Evolutionary conservation across 2,888 invertebrate genomes (phyloP).

Genomic region (Synanthedon formicaeformis): DNA sequence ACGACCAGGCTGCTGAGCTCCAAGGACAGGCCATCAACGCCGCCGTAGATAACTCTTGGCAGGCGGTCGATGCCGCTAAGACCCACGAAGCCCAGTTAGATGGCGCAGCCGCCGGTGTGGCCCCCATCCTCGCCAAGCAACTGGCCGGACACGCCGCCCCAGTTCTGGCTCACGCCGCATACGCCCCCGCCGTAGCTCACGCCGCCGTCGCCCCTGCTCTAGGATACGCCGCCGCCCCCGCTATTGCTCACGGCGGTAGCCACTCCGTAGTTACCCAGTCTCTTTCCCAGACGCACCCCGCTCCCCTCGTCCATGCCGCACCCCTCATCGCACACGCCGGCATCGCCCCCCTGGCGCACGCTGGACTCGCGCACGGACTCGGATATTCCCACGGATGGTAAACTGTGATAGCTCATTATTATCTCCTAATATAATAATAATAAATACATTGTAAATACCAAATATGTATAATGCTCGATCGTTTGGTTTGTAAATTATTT

Average conservation of each 20-base stretch:
- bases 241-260: constrained; percentile 19
- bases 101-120: constrained; percentile 59
- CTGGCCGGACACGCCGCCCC: constrained; percentile 34
- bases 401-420: constrained; percentile 44
- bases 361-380: constrained; percentile 11
- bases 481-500: constrained; percentile 55
- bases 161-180: constrained; percentile 10
- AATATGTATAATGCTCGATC: constrained; percentile 55
- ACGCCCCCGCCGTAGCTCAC: constrained; percentile 11
- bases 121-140: constrained; percentile 57
- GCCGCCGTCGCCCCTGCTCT: constrained; percentile 10
- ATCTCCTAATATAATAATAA: background rate
- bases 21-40: constrained; percentile 61
- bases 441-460: constrained; percentile 31
- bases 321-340: constrained; percentile 18
- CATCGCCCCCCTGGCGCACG: constrained; percentile 9
- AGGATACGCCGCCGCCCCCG: background rate
- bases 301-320: constrained; percentile 35
- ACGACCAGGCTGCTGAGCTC: constrained; percentile 44
- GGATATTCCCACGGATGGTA: constrained; percentile 46
- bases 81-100: constrained; percentile 55
- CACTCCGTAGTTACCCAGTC: constrained; percentile 43
- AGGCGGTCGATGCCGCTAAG: constrained; percentile 55
- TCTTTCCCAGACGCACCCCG: constrained; percentile 51
- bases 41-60: constrained; percentile 62